Conservation (phyloP, 2,888 invertebrate genomes). For the Drosophila histrio region DNA sequence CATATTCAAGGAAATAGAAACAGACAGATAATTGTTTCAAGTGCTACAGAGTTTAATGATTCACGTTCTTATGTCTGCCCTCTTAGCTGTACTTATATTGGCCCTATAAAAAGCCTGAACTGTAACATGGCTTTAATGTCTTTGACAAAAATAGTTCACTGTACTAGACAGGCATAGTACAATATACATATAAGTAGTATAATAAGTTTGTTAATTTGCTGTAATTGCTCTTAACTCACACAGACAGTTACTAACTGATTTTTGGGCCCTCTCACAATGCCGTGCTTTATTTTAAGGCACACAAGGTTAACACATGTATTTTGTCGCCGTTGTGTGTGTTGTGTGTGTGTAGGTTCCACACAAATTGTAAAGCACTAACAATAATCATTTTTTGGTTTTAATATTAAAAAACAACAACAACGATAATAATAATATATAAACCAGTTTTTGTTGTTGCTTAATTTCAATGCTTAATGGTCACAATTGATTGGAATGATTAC, state of each 20-base stretch:
- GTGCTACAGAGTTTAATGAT: conserved; percentile 64
- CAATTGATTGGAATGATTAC: conserved; percentile 72
- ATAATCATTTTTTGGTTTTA: conserved; percentile 69
- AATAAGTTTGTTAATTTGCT: conserved; percentile 65
- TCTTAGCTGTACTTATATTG: conserved; percentile 50
- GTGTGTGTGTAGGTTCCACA: conserved; percentile 69
- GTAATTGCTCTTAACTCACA: conserved; percentile 51
- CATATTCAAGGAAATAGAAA: neutral
- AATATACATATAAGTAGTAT: too few relatives aligned
- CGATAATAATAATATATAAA: conserved; percentile 45
- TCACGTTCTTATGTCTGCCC: conserved; percentile 10
- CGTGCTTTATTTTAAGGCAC: conserved; percentile 74
- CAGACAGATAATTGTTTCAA: conserved; percentile 56
- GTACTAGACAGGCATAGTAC: conserved; percentile 42
- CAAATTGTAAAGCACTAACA: conserved; percentile 58
- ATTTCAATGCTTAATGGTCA: conserved; percentile 70
- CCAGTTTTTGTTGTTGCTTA: conserved; percentile 66
- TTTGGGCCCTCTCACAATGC: conserved; percentile 62
- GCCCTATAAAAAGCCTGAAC: conserved; percentile 54
- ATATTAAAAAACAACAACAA: conserved; percentile 50
- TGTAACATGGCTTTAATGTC: conserved; percentile 61
- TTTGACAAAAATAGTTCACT: conserved; percentile 62
- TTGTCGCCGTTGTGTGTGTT: conserved; percentile 33
- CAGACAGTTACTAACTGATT: conserved; percentile 31
- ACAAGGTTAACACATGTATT: conserved; percentile 64